Evolutionary conservation across 2,888 invertebrate species (phyloP), one percentile per base, ranked within the genome.

Genomic region (Eupithecia pulchellata): DNA sequence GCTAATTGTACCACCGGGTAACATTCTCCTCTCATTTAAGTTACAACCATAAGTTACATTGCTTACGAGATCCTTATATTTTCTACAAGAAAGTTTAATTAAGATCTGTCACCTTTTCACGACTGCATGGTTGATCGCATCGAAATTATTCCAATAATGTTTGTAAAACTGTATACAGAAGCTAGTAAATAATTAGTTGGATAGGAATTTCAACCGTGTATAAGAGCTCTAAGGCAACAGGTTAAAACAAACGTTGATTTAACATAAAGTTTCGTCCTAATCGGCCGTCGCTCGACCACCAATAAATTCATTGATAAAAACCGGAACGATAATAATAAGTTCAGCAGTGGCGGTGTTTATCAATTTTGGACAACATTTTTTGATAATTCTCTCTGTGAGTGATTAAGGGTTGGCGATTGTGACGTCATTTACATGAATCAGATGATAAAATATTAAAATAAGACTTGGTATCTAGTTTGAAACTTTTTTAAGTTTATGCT

Each of bases 281-380:
- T 86, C 86, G 81, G 83, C 84, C 82, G 79, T 84, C 79, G 78
- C 79, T 78, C 76, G 86, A 79, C 86, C 86, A 85, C 87, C 90
- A 90, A 92, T 92, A 93, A 92, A 92, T 92, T 86, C 79, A 84
- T 85, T 87, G 93, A 92, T 93, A 92, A 93, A 81, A 87, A 84
- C 76, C 79, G 82, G 86, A 89, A 90, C 86, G 84, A 83, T 89
- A 89, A 90, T 89, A 89, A 91, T 90, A 90, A 86, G 81, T 89
- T 87, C 82, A 86, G 84, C 79, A 73, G 78, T 75, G 82, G 76
- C 70, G 80, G 61, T 20, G 61, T 61, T 57, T 61, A 61, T 85
- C 84, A 84, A 86, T 88, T 72, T 69, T 79, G 78, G 75, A 64
- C 69, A 78, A 69, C 76, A 78, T 81, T 76, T 78, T 74, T 79